Evolutionary conservation across 2,888 invertebrate species (phyloP), one percentile per base, ranked within the genome.

Genomic region (Patella pellucida): DNA sequence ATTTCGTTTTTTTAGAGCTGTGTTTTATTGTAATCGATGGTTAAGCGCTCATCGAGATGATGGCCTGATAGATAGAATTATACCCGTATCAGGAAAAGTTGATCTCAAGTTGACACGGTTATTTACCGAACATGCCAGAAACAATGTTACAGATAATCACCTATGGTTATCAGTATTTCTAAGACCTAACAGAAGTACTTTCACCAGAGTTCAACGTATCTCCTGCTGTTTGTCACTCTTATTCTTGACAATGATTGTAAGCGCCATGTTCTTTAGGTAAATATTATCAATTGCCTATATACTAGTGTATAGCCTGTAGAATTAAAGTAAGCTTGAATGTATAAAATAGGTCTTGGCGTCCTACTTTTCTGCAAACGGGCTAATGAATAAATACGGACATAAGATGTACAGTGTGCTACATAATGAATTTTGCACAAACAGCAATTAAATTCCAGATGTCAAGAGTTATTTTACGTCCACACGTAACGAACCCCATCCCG

Each of bases 91-190:
- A n/a, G 85, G 87, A 9, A 81, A 83, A 27, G 87, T 88, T n/a
- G 89, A 91, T 68, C 86, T 85, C 19, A 85, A 88, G n/a, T 91
- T 91, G 79, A 83, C 83, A 31, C 90, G 90, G 74, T 83, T 92
- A 69, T 90, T 91, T 78, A 85, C 87, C 11, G 88, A 87, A 74
- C 88, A 87, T 7, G 81, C 89, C 4, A 86, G 86, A 67, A 83
- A 86, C 72, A 88, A 89, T 74, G 77, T 92, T n/a, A 85, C 90
- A 0, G 92, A 92, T 77, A 90, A 89, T 15, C 92, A 92, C 76
- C 83, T 92, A 27, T 92, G 92, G 92, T 85, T 92, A 72, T 92
- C 92, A 0, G 86, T 92, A 52, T 88, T 91, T 77, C 81, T 90
- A 72, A 85, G 91, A 31, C 91, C 92, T 4, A 88, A 90, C 1